Evolutionary conservation across 2,888 invertebrate species (phyloP).

Genomic region (Drosophila fulvimacula): DNA sequence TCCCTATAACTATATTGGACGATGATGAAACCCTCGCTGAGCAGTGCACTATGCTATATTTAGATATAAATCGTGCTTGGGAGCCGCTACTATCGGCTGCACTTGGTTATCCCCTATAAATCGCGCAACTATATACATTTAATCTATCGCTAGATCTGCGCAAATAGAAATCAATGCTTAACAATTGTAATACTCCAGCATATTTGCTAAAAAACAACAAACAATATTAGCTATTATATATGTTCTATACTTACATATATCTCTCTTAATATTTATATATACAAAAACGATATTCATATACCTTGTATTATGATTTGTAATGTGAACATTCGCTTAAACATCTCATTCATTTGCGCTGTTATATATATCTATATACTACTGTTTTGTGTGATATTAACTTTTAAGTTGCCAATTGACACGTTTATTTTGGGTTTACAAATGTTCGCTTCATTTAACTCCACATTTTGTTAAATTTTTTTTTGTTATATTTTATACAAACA

Average conservation of each 20-base stretch:
- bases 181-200: conserved; percentile 51
- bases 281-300: conserved; percentile 19
- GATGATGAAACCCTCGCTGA: conserved; percentile 84
- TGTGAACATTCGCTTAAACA: conserved; percentile 58
- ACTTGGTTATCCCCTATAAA: conserved; percentile 83
- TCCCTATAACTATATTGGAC: conserved; percentile 84
- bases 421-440: conserved; percentile 37
- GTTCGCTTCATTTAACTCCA: conserved; percentile 17
- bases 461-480: conserved; percentile 29
- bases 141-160: conserved; percentile 36
- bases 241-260: conserved; percentile 18
- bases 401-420: conserved; percentile 59
- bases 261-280: conserved; percentile 24
- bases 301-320: conserved; percentile 51
- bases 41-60: conserved; percentile 83
- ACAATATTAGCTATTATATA: conserved; percentile 19
- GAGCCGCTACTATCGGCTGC: conserved; percentile 84
- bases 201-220: conserved; percentile 33
- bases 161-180: conserved; percentile 36
- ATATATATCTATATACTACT: conserved; percentile 37
- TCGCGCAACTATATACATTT: conserved; percentile 29
- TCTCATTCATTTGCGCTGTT: conserved; percentile 66
- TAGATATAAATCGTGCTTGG: conserved; percentile 85
- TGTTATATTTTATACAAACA: conserved; percentile 44
- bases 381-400: conserved; percentile 72